phyloP scores from a whole-genome alignment of 2,888 invertebrate genomes.

The Hymenopus coronatus region DNA sequence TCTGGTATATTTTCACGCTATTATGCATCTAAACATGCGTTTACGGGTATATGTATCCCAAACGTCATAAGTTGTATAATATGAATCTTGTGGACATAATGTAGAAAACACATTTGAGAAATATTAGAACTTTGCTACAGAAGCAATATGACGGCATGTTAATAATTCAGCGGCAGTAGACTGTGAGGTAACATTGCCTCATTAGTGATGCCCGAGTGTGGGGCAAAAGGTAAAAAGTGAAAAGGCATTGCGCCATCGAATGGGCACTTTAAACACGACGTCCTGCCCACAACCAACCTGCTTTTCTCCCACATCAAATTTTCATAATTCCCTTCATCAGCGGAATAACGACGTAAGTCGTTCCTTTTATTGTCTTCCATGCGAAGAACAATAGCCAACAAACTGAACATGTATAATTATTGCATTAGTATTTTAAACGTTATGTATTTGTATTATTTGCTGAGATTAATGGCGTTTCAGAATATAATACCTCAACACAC shows the following conservation, averaged over 20 bases:
- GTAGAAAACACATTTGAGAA: not conserved
- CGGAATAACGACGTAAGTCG: not conserved
- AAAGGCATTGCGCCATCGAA: conserved; percentile 16
- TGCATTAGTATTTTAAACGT: too few relatives aligned
- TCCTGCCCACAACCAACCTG: not conserved
- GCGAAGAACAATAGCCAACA: too few relatives aligned
- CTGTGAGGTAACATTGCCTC: not conserved
- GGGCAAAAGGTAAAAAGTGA: conserved; percentile 19
- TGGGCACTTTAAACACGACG: conserved; percentile 3
- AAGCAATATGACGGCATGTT: not conserved
- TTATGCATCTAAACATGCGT: too few relatives aligned
- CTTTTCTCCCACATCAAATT: not conserved
- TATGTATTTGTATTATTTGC: too few relatives aligned
- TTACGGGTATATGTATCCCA: too few relatives aligned
- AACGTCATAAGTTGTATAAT: too few relatives aligned
- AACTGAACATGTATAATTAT: too few relatives aligned
- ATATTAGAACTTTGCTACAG: not conserved
- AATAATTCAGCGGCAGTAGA: not conserved
- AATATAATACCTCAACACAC: too few relatives aligned
- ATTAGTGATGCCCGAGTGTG: not conserved
- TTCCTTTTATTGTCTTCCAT: not conserved
- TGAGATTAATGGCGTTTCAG: too few relatives aligned
- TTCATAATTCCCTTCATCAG: not conserved
- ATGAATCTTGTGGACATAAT: too few relatives aligned
- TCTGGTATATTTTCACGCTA: too few relatives aligned